Conservation (phyloP, 2,888 invertebrate genomes). For the Sarcophaga caerulescens region DNA sequence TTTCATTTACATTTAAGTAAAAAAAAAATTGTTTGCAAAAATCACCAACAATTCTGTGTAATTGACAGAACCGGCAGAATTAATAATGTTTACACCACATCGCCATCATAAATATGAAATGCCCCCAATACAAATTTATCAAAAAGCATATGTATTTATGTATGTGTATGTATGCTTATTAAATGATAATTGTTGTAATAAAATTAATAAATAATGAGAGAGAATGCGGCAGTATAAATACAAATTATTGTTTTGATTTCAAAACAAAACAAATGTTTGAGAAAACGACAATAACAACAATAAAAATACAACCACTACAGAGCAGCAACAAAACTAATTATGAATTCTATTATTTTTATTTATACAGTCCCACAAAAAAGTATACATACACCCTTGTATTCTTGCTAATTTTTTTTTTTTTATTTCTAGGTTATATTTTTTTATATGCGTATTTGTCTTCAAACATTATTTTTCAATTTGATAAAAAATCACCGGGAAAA, state of each 20-base stretch:
- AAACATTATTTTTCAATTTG: too few relatives aligned
- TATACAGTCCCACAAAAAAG: too few relatives aligned
- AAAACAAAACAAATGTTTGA: background rate
- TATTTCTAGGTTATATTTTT: too few relatives aligned
- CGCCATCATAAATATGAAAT: constrained; percentile 9
- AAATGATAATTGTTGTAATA: background rate
- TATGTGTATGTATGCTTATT: background rate
- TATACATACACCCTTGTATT: too few relatives aligned
- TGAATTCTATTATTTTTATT: too few relatives aligned
- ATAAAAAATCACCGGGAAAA: too few relatives aligned
- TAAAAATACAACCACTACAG: background rate
- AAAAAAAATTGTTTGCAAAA: constrained; percentile 6
- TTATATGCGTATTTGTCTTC: too few relatives aligned
- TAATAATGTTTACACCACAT: background rate
- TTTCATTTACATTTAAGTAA: constrained; percentile 30
- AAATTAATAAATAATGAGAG: background rate
- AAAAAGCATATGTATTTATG: background rate
- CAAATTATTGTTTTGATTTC: background rate
- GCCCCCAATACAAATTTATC: constrained; percentile 8
- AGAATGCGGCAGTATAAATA: background rate
- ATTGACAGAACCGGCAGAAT: constrained; percentile 7
- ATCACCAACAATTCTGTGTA: constrained; percentile 1
- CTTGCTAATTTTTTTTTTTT: too few relatives aligned
- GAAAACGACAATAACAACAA: background rate
- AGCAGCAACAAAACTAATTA: background rate